These are phyloP conservation scores for Monopis laevigella DNA, from an alignment of 2,888 invertebrate species.

Conservation along the genomic window DNA sequence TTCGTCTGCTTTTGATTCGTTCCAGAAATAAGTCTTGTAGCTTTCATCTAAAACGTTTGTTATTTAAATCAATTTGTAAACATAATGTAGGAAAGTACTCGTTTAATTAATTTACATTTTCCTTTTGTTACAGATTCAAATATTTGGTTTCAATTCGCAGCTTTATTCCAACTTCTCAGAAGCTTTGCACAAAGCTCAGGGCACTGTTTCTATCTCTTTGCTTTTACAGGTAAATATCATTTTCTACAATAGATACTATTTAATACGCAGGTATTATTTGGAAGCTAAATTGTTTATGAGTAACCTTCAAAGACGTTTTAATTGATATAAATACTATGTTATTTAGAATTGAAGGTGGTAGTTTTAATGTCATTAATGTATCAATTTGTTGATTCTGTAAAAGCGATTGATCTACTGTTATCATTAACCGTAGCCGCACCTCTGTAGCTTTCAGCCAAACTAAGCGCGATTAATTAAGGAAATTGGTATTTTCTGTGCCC, in stretches of 20 bases:
- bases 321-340: no score
- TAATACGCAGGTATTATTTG: no score
- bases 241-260: no score
- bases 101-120: slow-evolving; percentile 13
- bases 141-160: slow-evolving; percentile 98
- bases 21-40: no score
- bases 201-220: slow-evolving; percentile 93
- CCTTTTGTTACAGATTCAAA: slow-evolving; percentile 86
- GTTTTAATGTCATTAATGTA: slow-evolving; percentile 5
- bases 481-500: slow-evolving; percentile 62
- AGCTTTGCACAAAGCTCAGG: slow-evolving; percentile 92
- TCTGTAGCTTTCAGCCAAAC: slow-evolving; percentile 47
- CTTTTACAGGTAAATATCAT: slow-evolving; percentile 89
- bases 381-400: slow-evolving; percentile 8
- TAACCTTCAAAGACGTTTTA: no score
- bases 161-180: slow-evolving; percentile 96
- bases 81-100: slow-evolving; percentile 6
- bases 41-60: slow-evolving; percentile 5
- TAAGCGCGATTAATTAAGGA: slow-evolving; percentile 60
- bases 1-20: no score
- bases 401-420: slow-evolving; percentile 22
- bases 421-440: slow-evolving; percentile 49
- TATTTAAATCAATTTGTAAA: slow-evolving; percentile 10
- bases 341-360: no score
- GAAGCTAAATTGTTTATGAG: no score